phyloP scores from a whole-genome alignment of 2,113 vertebrate species.

The Brachionichthys hirsutus region DNA sequence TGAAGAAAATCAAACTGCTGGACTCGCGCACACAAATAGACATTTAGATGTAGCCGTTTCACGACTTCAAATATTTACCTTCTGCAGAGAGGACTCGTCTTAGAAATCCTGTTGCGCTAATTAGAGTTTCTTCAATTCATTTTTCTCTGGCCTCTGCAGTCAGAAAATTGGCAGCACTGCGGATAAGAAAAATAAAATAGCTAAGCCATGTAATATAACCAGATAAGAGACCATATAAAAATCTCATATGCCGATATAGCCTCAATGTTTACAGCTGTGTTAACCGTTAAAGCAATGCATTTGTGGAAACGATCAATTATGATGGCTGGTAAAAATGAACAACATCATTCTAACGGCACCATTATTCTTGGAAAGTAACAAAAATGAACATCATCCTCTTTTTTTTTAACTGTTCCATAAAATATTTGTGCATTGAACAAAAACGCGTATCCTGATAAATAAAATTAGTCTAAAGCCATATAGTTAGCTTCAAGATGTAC shows the following conservation, averaged over 20 bases:
- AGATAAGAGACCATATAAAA: too few relatives aligned
- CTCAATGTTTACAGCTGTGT: slow-evolving; percentile 22
- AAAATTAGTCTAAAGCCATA: too few relatives aligned
- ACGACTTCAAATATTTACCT: slow-evolving; percentile 61
- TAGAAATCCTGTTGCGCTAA: slow-evolving; percentile 63
- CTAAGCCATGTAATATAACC: slow-evolving; percentile 23
- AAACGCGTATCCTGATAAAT: too few relatives aligned
- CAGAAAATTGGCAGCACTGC: slow-evolving; percentile 34
- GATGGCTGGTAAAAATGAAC: neutral
- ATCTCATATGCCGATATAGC: neutral
- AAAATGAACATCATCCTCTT: too few relatives aligned
- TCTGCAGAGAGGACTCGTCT: slow-evolving; percentile 40
- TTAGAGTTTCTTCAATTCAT: slow-evolving; percentile 44
- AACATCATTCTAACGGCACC: neutral
- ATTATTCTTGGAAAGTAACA: too few relatives aligned
- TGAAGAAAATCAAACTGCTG: slow-evolving; percentile 26
- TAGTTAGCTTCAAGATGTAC: too few relatives aligned
- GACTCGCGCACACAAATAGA: slow-evolving; percentile 26
- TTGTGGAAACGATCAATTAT: neutral
- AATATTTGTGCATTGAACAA: too few relatives aligned
- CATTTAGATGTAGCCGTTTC: slow-evolving; percentile 36
- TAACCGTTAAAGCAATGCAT: neutral
- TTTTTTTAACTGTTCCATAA: too few relatives aligned
- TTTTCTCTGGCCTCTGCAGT: slow-evolving; percentile 30
- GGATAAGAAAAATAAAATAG: slow-evolving; percentile 19